Evolutionary conservation across 2,797 vertebrate species (phyloP).

Genomic region (Steatocranus sp.): DNA sequence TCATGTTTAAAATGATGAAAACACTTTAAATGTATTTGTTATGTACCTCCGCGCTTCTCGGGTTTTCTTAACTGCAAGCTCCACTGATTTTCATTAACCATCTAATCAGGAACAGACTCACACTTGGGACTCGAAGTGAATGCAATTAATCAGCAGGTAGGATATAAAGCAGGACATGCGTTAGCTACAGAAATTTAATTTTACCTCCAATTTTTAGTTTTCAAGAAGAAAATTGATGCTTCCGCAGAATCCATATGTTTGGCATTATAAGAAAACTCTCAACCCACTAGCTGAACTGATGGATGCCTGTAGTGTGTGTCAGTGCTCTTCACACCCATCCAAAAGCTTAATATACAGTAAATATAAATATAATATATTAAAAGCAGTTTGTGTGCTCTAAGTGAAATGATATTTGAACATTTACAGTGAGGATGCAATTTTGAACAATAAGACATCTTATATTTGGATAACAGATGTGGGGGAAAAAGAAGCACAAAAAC

Average conservation of each 20-base stretch:
- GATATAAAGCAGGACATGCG: not conserved
- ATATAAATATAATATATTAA: not conserved
- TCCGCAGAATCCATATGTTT: not conserved
- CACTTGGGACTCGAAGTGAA: not conserved
- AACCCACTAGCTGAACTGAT: not conserved
- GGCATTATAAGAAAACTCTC: not conserved
- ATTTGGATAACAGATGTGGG: not conserved
- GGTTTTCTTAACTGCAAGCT: not conserved
- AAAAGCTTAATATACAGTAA: not conserved
- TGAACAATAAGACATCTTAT: not conserved
- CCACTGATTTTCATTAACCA: constrained; percentile 12
- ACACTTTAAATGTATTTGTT: not conserved
- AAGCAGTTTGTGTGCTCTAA: not conserved
- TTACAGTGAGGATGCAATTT: not conserved
- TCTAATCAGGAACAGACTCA: not conserved
- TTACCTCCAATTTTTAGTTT: not conserved
- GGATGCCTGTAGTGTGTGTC: not conserved
- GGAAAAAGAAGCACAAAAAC: not conserved
- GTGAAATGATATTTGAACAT: not conserved
- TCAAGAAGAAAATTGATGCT: not conserved
- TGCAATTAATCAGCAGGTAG: not conserved
- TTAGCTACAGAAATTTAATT: not conserved
- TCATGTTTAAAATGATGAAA: not conserved
- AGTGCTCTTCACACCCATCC: not conserved
- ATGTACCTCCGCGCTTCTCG: not conserved